phyloP scores from a whole-genome alignment of 2,888 invertebrate species.

The Sesia apiformis region DNA sequence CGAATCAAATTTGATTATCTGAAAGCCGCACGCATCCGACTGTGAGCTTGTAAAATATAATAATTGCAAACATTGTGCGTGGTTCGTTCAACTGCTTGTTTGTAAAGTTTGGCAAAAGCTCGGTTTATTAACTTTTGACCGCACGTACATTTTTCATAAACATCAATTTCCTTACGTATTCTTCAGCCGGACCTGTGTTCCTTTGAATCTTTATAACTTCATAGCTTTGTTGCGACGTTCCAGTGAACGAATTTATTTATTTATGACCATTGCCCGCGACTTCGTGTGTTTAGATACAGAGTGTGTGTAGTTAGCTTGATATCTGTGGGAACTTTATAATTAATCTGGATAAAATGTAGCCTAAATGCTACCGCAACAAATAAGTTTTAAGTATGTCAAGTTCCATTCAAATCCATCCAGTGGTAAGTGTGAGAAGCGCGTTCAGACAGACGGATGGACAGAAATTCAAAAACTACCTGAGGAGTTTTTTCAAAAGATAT shows the following conservation, averaged over 20 bases:
- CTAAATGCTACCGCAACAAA: too few species aligned
- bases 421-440: too few species aligned
- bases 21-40: conserved; percentile 11
- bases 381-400: too few species aligned
- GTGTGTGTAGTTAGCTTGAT: too few species aligned
- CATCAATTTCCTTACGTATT: neutral
- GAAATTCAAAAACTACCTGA: too few species aligned
- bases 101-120: neutral
- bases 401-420: too few species aligned
- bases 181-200: neutral
- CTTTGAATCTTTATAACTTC: neutral
- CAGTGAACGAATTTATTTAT: neutral
- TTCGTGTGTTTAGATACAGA: too few species aligned
- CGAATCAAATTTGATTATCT: conserved; percentile 60
- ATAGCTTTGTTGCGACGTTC: neutral
- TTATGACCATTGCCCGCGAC: too few species aligned
- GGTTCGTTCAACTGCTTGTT: neutral
- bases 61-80: conserved; percentile 6
- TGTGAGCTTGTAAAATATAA: conserved; percentile 6
- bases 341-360: too few species aligned
- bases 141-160: conserved; percentile 17
- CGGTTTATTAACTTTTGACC: conserved; percentile 33
- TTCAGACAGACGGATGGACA: too few species aligned
- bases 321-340: too few species aligned
- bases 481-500: too few species aligned